Percentiles rank a stretch among this genome's conserved stretches.
phyloP scores from a whole-genome alignment of 2,888 invertebrate genomes.

The Plebejus anna region DNA sequence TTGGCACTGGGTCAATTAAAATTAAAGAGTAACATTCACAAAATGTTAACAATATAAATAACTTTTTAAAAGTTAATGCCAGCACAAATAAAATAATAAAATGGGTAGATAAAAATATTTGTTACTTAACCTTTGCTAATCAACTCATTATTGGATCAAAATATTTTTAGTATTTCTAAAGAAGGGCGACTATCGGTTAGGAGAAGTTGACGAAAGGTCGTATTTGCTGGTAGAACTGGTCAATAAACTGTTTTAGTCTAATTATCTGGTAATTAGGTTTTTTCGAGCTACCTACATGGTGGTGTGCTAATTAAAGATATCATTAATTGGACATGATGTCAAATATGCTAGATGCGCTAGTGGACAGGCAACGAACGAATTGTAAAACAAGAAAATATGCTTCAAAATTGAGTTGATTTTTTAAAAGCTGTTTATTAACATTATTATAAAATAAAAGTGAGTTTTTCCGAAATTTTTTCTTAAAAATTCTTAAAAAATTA shows the following conservation, averaged over 20 bases:
- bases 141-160: slow-evolving; percentile 3
- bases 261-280: slow-evolving; percentile 16
- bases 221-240: neutral
- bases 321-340: neutral
- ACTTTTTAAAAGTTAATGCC: neutral
- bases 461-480: no score
- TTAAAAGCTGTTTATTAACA: no score
- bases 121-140: neutral
- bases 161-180: slow-evolving; percentile 1
- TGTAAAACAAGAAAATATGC: no score
- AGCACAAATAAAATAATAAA: neutral
- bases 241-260: neutral
- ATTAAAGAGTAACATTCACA: neutral
- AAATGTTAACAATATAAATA: slow-evolving; percentile 1
- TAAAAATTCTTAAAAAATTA: no score
- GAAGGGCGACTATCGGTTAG: neutral
- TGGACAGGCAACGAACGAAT: neutral
- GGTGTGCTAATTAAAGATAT: slow-evolving; percentile 20
- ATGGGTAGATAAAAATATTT: neutral
- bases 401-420: no score
- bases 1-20: neutral
- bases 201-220: slow-evolving; percentile 20
- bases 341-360: neutral
- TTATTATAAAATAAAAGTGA: no score
- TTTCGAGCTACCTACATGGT: slow-evolving; percentile 3